Conservation (phyloP, 2,888 invertebrate species). For the Drosophila greeni region DNA sequence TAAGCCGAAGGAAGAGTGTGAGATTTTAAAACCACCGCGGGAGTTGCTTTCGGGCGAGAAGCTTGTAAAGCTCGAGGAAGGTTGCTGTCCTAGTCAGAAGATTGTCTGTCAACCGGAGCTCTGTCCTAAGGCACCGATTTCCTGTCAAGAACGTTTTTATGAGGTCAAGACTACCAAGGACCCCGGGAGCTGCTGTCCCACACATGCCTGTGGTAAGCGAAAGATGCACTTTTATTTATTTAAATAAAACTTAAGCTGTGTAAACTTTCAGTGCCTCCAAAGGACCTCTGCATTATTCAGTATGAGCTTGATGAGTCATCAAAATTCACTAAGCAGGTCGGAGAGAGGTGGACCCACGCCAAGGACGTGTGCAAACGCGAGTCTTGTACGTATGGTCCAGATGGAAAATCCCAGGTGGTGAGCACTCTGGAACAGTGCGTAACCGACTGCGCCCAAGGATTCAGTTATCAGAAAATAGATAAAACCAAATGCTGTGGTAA, state of each 20-base stretch:
- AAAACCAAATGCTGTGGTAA: conserved; percentile 82
- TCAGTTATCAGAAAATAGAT: conserved; percentile 79
- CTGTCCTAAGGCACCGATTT: conserved; percentile 82
- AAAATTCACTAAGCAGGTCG: conserved; percentile 75
- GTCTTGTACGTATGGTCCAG: conserved; percentile 74
- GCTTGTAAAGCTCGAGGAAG: conserved; percentile 81
- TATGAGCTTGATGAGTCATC: conserved; percentile 71
- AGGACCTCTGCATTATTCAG: conserved; percentile 75
- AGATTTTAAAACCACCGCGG: conserved; percentile 79
- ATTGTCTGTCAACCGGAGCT: conserved; percentile 82
- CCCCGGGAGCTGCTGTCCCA: conserved; percentile 83
- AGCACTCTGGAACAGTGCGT: conserved; percentile 70
- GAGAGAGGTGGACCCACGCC: conserved; percentile 79
- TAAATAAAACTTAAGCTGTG: background rate
- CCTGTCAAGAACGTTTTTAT: conserved; percentile 80
- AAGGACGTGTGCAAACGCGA: conserved; percentile 79
- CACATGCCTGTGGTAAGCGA: conserved; percentile 83
- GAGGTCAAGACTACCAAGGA: conserved; percentile 76
- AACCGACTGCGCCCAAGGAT: conserved; percentile 80
- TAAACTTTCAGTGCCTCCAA: conserved; percentile 70
- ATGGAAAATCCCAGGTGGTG: conserved; percentile 66
- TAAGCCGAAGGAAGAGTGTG: conserved; percentile 85
- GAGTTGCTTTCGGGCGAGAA: conserved; percentile 83
- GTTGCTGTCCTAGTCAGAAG: conserved; percentile 85
- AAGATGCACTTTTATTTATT: background rate